Percentiles rank a stretch among this genome's conserved stretches.
These are phyloP conservation scores for Osmerus mordax DNA, from an alignment of 2,113 vertebrate species.

Conservation along the genomic window DNA sequence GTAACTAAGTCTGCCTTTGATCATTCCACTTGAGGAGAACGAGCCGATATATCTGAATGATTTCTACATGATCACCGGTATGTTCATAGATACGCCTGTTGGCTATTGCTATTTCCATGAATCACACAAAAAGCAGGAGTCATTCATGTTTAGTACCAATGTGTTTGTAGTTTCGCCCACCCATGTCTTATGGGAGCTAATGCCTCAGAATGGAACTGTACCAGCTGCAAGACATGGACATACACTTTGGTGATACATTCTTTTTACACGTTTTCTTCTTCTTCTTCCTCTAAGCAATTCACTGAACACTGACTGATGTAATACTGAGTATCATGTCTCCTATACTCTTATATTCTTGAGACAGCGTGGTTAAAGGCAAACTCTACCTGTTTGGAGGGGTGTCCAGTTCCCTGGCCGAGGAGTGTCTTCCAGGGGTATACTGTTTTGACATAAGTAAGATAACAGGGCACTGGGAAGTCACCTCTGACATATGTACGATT, in stretches of 20 bases:
- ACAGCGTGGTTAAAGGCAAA: conserved; percentile 69
- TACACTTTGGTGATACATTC: conserved; percentile 61
- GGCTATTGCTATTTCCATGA: neutral
- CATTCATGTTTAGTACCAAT: neutral
- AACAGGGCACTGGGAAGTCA: neutral
- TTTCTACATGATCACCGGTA: conserved; percentile 79
- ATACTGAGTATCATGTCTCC: neutral
- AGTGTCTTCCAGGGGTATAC: conserved; percentile 67
- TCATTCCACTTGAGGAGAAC: conserved; percentile 50
- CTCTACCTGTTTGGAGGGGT: conserved; percentile 69
- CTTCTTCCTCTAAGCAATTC: too few species aligned
- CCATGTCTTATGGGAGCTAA: conserved; percentile 65
- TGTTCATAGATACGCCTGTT: neutral
- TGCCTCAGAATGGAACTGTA: conserved; percentile 67
- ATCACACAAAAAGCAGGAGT: neutral
- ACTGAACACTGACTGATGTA: too few species aligned
- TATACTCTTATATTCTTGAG: neutral
- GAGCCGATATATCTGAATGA: conserved; percentile 67
- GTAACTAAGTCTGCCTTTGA: neutral
- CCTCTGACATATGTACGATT: neutral
- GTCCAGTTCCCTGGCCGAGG: conserved; percentile 48
- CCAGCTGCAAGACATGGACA: conserved; percentile 68
- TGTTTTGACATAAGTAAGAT: conserved; percentile 69
- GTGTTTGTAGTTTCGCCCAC: conserved; percentile 55
- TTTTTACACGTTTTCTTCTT: too few species aligned